Evolutionary conservation across 2,113 vertebrate species (phyloP).

Genomic region (Candoia aspera): DNA sequence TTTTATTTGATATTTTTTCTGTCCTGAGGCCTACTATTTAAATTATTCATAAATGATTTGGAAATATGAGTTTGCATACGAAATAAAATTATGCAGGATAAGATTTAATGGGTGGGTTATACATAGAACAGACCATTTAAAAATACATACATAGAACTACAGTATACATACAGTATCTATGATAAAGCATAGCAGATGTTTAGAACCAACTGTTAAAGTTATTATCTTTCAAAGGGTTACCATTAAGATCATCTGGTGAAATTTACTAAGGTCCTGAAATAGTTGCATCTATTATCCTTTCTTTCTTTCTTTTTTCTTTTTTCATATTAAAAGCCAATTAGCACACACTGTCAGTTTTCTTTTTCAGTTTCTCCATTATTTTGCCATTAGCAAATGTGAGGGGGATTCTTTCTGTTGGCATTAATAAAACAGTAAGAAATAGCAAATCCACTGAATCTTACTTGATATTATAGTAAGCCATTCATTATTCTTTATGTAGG

Average conservation of each 20-base stretch:
- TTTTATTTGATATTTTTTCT: slow-evolving; percentile 11
- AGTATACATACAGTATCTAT: neutral
- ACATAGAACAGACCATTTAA: neutral
- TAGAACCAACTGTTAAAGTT: neutral
- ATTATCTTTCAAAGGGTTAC: neutral
- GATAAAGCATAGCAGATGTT: neutral
- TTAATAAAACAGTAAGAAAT: neutral
- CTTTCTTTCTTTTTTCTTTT: neutral
- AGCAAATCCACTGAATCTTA: neutral
- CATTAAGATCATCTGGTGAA: neutral
- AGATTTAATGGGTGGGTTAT: neutral
- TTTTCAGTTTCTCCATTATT: neutral
- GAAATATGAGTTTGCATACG: neutral
- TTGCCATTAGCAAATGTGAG: neutral
- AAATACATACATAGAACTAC: neutral
- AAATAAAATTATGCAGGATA: neutral
- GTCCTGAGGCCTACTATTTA: slow-evolving; percentile 1
- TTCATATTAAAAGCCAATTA: neutral
- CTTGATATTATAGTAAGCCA: neutral
- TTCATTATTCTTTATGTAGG: slow-evolving; percentile 19
- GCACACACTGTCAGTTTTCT: neutral
- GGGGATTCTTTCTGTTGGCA: neutral
- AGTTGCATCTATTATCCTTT: neutral
- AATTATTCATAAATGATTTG: neutral
- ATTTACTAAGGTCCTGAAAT: neutral